Conservation (phyloP, 2,113 vertebrate genomes). For the Xenopus borealis region DNA sequence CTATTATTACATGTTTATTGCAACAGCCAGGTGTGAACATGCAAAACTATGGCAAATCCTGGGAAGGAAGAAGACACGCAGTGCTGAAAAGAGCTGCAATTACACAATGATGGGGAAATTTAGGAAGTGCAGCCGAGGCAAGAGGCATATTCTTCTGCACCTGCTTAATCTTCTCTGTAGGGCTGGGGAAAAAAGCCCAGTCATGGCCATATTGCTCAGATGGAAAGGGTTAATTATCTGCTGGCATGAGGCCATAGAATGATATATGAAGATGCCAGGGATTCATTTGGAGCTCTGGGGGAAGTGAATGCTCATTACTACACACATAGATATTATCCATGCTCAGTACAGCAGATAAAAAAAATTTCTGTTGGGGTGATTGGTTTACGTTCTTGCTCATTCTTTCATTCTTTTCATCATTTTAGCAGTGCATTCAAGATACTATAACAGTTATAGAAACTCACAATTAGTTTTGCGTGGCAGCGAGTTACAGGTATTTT, state of each 20-base stretch:
- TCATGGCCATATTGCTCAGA: neutral
- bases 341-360: too few relatives aligned
- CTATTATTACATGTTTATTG: neutral
- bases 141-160: constrained; percentile 14
- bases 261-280: neutral
- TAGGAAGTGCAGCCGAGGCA: constrained; percentile 14
- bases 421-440: too few relatives aligned
- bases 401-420: too few relatives aligned
- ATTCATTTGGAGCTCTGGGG: neutral
- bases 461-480: too few relatives aligned
- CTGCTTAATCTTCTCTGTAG: neutral
- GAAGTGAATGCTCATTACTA: neutral
- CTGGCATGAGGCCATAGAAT: neutral
- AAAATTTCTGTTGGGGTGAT: too few relatives aligned
- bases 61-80: too few relatives aligned
- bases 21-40: too few relatives aligned
- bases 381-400: too few relatives aligned
- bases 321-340: neutral
- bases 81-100: too few relatives aligned
- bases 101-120: neutral
- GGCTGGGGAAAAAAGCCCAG: neutral
- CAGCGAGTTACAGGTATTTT: too few relatives aligned
- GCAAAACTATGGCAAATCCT: too few relatives aligned
- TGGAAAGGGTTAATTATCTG: neutral
- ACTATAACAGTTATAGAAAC: too few relatives aligned